Base-by-base conservation (phyloP, 2,797 vertebrate genomes). In the Takifugu rubripes region DNA sequence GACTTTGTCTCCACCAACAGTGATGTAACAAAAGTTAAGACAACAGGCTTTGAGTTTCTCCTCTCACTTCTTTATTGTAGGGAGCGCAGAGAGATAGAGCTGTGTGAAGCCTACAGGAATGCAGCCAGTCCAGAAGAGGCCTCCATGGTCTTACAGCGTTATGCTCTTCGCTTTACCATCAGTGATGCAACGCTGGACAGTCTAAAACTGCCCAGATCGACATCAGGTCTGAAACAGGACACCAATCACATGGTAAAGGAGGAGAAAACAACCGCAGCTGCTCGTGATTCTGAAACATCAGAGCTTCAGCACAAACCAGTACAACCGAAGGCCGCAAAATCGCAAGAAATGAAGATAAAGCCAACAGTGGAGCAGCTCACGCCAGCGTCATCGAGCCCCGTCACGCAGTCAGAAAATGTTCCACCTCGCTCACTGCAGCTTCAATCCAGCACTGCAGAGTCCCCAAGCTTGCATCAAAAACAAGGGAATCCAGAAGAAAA, bases 91-190 rank as follows among this genome's bases (percentile, higher is more conserved):
- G 97, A 99, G 81, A 86, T 83, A 10, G 95, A 95, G 68, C 62
- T 99, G 51, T 96, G 98, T 0, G 90, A 96, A 43, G 93, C 94
- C 0, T 99, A 98, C 84, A 93, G 92, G 84, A 94, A 90, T 0
- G 96, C 97, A 1, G 90, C 87, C 5, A 91, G 93, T 1, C 93
- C 92, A 12, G 96, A 97, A 67, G 96, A 98, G 75, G 96, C 96
- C 0, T 93, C 95, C 27, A 84, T 89, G 54, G 93, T 99, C 59
- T 91, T 99, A 36, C 94, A 95, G 61, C 93, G 94, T 52, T 99
- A 98, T 27, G 94, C 95, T 0, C 95, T 98, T 67, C 93, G 95
- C 62, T 99, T 98, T 83, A 96, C 95, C 67, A 96, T 99, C 89
- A 98, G 96, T 1, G 97, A 99, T 61, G 95, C 96, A 61, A 95